Evolutionary conservation across 2,113 vertebrate species (phyloP).

Genomic region (Sebastes fasciatus): DNA sequence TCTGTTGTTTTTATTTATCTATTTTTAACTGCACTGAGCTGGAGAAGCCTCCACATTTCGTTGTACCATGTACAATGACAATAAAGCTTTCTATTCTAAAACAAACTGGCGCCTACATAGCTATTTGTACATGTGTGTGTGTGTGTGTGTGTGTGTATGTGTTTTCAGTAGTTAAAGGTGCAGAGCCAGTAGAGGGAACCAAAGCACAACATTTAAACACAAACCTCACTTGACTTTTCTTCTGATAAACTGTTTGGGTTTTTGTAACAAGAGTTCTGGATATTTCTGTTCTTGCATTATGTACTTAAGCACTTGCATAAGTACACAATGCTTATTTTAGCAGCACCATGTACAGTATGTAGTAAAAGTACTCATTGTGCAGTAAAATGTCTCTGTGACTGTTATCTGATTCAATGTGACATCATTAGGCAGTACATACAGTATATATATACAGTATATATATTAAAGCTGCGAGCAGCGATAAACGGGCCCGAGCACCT

Average conservation of each 20-base stretch:
- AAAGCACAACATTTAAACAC: neutral
- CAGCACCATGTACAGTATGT: neutral
- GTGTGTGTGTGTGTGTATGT: neutral
- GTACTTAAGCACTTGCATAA: neutral
- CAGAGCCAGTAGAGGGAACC: slow-evolving; percentile 34
- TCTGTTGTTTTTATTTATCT: no score
- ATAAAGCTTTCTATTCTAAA: no score
- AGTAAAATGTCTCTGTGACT: neutral
- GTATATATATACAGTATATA: neutral
- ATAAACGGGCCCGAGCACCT: no score
- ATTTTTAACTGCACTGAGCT: no score
- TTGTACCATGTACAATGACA: no score
- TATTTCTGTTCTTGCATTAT: neutral
- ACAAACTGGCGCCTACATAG: no score
- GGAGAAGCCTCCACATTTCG: no score
- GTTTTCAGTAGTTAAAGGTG: neutral
- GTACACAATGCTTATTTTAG: neutral
- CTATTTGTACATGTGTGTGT: neutral
- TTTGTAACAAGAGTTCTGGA: neutral
- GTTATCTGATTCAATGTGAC: no score
- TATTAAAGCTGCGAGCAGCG: no score
- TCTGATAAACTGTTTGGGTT: neutral
- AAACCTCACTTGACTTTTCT: neutral
- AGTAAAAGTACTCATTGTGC: neutral
- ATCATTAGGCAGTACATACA: no score